Conservation (phyloP, 2,113 vertebrate species). For the Nicator chloris region DNA sequence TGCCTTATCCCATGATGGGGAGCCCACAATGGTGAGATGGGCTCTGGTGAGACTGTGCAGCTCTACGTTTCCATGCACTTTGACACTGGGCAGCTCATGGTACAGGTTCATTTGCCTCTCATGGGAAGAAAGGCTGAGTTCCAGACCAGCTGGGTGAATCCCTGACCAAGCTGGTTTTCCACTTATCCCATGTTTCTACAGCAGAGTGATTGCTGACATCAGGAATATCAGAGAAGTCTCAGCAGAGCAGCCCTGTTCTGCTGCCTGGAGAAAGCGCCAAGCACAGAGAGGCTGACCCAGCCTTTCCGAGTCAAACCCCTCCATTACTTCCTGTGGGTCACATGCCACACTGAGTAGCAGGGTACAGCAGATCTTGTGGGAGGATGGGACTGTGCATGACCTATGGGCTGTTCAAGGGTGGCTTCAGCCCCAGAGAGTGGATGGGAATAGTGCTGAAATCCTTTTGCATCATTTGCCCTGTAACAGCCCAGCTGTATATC, state of each 20-base stretch:
- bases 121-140: background rate
- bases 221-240: background rate
- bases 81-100: background rate
- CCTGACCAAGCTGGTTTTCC: background rate
- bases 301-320: background rate
- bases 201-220: background rate
- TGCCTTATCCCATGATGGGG: fast-evolving
- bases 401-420: background rate
- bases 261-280: background rate
- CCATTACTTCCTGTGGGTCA: background rate
- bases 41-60: background rate
- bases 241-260: background rate
- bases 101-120: background rate
- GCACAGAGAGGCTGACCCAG: background rate
- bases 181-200: background rate
- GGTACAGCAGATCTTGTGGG: background rate
- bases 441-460: background rate
- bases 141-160: background rate
- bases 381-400: background rate
- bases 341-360: background rate
- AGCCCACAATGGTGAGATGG: background rate
- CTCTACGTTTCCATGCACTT: fast-evolving
- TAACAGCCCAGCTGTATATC: background rate
- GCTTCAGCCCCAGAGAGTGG: background rate
- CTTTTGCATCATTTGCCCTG: background rate